Conservation (phyloP, 2,888 invertebrate species). For the Eilema sororculum region DNA sequence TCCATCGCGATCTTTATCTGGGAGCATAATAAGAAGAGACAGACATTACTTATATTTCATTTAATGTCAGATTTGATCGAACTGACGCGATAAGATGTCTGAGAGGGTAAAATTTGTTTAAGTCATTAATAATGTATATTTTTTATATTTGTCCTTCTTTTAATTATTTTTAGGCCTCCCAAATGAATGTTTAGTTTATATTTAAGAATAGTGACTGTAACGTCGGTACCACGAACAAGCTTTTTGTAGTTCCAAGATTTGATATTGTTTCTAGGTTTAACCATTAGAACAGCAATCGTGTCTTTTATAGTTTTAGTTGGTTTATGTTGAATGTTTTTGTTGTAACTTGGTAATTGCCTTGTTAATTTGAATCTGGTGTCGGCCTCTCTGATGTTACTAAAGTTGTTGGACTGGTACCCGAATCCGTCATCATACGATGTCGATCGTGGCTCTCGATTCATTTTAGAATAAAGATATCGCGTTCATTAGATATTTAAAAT, state of each 20-base stretch:
- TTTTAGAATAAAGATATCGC: slow-evolving; percentile 71
- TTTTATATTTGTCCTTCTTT: slow-evolving; percentile 58
- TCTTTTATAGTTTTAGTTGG: slow-evolving; percentile 68
- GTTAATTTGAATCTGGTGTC: slow-evolving; percentile 79
- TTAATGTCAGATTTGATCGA: slow-evolving; percentile 84
- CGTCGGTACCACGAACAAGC: slow-evolving; percentile 1
- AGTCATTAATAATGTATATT: slow-evolving; percentile 78
- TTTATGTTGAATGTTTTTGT: slow-evolving; percentile 67
- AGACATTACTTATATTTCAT: slow-evolving; percentile 86
- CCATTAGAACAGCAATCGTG: slow-evolving; percentile 55
- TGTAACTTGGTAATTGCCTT: slow-evolving; percentile 81
- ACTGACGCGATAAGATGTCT: slow-evolving; percentile 75
- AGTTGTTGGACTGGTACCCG: slow-evolving; percentile 74
- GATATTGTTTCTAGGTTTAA: slow-evolving; percentile 16
- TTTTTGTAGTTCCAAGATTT: slow-evolving; percentile 12
- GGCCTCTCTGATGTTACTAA: slow-evolving; percentile 75
- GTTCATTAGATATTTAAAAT: slow-evolving; percentile 76
- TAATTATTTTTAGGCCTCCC: slow-evolving; percentile 18
- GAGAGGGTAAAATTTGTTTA: slow-evolving; percentile 79
- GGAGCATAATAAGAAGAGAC: slow-evolving; percentile 84
- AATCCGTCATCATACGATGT: slow-evolving; percentile 71
- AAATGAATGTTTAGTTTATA: slow-evolving; percentile 5
- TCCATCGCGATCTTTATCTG: slow-evolving; percentile 84
- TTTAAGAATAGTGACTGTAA: neutral
- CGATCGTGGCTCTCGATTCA: slow-evolving; percentile 67